Conservation (phyloP, 64 coral and sea anemone genomes). For the Dendrophyllia cribrosa region DNA sequence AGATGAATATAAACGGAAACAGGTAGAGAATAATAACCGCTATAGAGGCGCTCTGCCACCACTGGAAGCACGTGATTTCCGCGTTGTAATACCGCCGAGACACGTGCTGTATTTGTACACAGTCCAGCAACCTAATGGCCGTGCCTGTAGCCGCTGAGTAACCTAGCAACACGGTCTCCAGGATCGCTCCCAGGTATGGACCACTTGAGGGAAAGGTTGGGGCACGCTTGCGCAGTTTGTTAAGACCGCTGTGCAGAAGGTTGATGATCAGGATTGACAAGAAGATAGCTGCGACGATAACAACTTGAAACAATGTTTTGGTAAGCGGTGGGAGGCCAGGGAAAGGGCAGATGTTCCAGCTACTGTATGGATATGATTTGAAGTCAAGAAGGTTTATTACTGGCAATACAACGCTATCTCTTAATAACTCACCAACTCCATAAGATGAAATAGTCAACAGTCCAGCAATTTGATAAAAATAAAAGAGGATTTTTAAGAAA, state of each 20-base stretch:
- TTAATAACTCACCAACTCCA: not conserved
- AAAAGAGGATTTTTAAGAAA: conserved; percentile 66
- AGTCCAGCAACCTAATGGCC: conserved; percentile 29
- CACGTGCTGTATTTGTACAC: conserved; percentile 20
- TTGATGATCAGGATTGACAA: conserved; percentile 14
- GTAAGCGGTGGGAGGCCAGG: conserved; percentile 1
- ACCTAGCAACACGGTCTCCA: conserved; percentile 61
- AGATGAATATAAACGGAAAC: conserved; percentile 27
- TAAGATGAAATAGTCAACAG: conserved; percentile 12
- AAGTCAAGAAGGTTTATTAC: conserved; percentile 26
- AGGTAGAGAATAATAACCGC: not conserved
- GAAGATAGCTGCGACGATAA: not conserved
- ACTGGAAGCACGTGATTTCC: conserved; percentile 35
- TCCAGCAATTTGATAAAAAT: conserved; percentile 67
- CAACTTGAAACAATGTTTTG: conserved; percentile 17
- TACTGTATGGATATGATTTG: not conserved
- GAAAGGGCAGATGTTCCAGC: conserved; percentile 32
- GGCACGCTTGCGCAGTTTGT: conserved; percentile 1
- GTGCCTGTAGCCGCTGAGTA: conserved; percentile 18
- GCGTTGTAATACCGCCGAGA: conserved; percentile 33
- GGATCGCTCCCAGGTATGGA: conserved; percentile 58
- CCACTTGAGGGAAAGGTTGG: conserved; percentile 6
- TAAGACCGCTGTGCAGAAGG: conserved; percentile 10
- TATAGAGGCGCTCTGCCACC: conserved; percentile 43
- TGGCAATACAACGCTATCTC: conserved; percentile 1